Base-by-base conservation (phyloP, 2,113 vertebrate species). In the Eonycteris spelaea region DNA sequence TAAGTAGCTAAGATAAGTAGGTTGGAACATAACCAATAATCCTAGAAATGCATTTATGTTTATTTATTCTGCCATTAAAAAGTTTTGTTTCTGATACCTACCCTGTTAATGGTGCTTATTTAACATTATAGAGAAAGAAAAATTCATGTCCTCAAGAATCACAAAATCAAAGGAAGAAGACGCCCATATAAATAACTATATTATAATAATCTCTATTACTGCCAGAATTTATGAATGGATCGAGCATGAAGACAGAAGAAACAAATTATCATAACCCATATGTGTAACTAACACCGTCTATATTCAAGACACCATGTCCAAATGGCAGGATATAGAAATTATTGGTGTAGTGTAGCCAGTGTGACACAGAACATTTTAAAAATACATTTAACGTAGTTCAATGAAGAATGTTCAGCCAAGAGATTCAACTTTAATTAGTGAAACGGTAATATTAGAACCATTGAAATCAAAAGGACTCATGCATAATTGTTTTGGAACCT, bases 381-480 rank as follows among this genome's bases (percentile, higher is more conserved):
- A 93, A 95, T 93, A 87, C 51, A 91, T 77, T 57, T 67, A 95
- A 59, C 40, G 55, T 75, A 91, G 86, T 79, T 96, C 94, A 95
- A 45, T 91, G 94, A 96, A 88, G 93, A 95, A 94, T 90, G 74
- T 91, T 94, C 92, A 71, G 91, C 70, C 88, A 96, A 83, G 82
- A 96, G 51, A 94, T 91, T 93, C 89, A 48, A 40, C 86, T 97
- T 98, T 97, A 97, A 98, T 97, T 97, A 97, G 97, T 97, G 97
- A 97, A 95, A 98, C 89, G 82, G 97, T 98, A 98, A 97, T 95
- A 86, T 93, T 95, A 98, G 97, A 98, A 96, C 97, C 97, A 96
- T 19, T 91, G 82, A 97, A 98, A 97, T 97, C 94, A 94, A 96
- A 96, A 96, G 95, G 70, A 93, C 61, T 94, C 96, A 61, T 85